Evolutionary conservation across 2,113 vertebrate genomes (phyloP).

Genomic region (Baryphthengus martii): DNA sequence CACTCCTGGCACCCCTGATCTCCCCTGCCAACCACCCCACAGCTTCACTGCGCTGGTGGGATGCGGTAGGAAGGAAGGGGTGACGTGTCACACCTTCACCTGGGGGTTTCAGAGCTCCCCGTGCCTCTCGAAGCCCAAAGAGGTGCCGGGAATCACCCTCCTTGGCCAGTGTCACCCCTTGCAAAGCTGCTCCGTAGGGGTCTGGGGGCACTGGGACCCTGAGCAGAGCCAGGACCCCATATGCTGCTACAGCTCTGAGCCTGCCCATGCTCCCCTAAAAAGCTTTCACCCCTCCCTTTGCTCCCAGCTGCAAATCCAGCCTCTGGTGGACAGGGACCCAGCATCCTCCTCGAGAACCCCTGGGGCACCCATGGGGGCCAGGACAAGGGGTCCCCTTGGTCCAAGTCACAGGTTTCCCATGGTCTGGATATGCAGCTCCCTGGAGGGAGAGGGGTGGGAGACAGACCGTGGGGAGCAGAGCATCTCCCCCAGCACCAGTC

Average conservation of each 20-base stretch:
- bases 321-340: neutral
- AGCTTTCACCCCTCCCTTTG: neutral
- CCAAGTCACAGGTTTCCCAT: fast-evolving
- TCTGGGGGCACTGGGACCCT: neutral
- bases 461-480: fast-evolving
- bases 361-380: fast-evolving
- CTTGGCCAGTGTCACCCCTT: fast-evolving
- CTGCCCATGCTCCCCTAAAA: fast-evolving
- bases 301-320: neutral
- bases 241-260: neutral
- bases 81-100: fast-evolving
- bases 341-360: neutral
- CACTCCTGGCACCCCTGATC: neutral
- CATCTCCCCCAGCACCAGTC: neutral
- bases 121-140: fast-evolving
- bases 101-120: neutral
- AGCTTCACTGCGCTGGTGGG: neutral
- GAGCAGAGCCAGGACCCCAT: fast-evolving
- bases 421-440: fast-evolving
- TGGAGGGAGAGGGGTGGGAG: fast-evolving
- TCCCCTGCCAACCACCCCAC: neutral
- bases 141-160: neutral
- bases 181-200: fast-evolving
- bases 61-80: fast-evolving
- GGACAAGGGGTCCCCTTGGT: fast-evolving